Evolutionary conservation across 64 coral and sea anemone species (phyloP).

Genomic region (Dendronephthya gigantea): DNA sequence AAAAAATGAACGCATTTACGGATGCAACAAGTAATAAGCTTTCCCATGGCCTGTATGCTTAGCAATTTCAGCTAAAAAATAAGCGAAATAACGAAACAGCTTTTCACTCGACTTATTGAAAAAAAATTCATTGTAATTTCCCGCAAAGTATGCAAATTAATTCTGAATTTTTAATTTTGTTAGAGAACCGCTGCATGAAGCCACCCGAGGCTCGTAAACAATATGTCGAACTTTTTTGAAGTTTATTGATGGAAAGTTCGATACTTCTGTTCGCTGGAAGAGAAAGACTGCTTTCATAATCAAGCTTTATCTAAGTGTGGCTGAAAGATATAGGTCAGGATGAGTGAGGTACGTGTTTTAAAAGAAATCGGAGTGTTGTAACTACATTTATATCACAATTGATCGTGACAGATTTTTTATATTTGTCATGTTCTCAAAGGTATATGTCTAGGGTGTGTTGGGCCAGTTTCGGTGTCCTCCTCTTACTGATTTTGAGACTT

Average conservation of each 20-base stretch:
- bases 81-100: neutral
- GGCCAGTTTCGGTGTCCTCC: too few relatives aligned
- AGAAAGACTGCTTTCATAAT: neutral
- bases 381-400: neutral
- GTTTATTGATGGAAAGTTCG: neutral
- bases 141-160: too few relatives aligned
- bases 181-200: neutral
- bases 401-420: neutral
- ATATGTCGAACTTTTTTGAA: neutral
- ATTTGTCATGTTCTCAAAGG: too few relatives aligned
- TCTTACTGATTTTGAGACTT: too few relatives aligned
- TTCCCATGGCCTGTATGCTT: neutral
- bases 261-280: neutral
- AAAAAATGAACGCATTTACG: neutral
- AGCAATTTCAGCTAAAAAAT: neutral
- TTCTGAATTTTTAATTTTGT: neutral
- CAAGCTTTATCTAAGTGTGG: neutral
- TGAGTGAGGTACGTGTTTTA: neutral
- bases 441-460: neutral
- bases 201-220: neutral
- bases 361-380: constrained; percentile 19
- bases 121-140: neutral
- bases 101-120: neutral
- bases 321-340: neutral
- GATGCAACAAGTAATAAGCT: neutral